Percentiles rank a stretch among this genome's conserved stretches.
phyloP scores from a whole-genome alignment of 2,113 vertebrate genomes.

The Etheostoma cragini region DNA sequence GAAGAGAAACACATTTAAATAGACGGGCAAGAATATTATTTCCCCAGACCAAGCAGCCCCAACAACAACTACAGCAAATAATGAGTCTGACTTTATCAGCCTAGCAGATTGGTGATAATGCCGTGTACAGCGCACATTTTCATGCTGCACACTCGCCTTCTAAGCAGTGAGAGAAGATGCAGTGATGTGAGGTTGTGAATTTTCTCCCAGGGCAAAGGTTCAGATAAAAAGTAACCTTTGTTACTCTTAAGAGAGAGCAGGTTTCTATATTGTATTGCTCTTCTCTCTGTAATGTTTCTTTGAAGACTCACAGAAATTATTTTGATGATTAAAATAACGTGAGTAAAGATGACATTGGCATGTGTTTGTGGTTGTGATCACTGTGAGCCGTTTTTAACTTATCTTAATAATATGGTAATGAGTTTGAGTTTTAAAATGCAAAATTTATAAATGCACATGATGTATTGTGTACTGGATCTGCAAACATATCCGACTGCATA shows the following conservation, averaged over 20 bases:
- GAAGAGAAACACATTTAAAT: constrained; percentile 56
- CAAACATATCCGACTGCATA: constrained; percentile 3
- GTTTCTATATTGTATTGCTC: not conserved
- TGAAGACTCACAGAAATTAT: not conserved
- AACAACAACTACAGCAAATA: constrained; percentile 60
- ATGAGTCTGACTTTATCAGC: constrained; percentile 59
- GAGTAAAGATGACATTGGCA: not conserved
- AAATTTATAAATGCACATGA: not conserved
- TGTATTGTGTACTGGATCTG: not conserved
- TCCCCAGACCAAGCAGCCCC: constrained; percentile 40
- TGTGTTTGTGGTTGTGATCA: not conserved
- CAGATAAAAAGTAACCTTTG: not conserved
- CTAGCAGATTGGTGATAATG: constrained; percentile 57
- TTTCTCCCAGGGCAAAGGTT: constrained; percentile 4
- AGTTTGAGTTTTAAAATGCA: not conserved
- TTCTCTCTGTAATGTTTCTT: not conserved
- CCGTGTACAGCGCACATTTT: constrained; percentile 7
- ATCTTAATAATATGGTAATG: not conserved
- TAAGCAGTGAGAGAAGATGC: not conserved
- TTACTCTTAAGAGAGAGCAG: not conserved
- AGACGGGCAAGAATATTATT: constrained; percentile 56
- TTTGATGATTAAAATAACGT: not conserved
- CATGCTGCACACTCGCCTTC: constrained; percentile 25
- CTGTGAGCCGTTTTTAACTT: not conserved
- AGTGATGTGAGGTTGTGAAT: not conserved